phyloP scores from a whole-genome alignment of 1,140 invertebrate species.

The Rhopalosiphum padi region DNA sequence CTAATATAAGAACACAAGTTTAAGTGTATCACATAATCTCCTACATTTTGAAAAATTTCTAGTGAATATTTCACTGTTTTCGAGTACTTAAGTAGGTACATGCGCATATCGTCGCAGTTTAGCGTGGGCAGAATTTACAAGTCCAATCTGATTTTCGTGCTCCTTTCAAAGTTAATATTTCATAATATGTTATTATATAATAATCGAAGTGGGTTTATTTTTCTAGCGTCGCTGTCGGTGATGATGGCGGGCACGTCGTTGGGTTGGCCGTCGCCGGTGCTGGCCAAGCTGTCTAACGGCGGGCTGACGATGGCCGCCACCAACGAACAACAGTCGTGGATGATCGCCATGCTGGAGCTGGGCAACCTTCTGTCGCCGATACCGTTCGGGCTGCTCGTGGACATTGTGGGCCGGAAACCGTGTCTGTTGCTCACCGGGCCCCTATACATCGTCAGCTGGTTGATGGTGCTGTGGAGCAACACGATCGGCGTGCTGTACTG shows the following conservation, averaged over 20 bases:
- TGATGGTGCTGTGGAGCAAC: constrained; percentile 67
- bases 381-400: constrained; percentile 60
- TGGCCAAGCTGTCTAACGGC: constrained; percentile 67
- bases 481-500: constrained; percentile 67
- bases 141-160: too few relatives aligned
- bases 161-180: background rate
- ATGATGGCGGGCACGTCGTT: constrained; percentile 70
- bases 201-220: background rate
- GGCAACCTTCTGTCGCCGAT: constrained; percentile 61
- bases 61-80: background rate
- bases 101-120: too few relatives aligned
- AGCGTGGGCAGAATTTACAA: background rate
- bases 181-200: too few relatives aligned
- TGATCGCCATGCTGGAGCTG: constrained; percentile 59
- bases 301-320: constrained; percentile 55
- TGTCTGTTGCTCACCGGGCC: constrained; percentile 78
- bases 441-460: constrained; percentile 73
- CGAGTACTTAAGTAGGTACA: too few relatives aligned
- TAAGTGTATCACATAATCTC: background rate
- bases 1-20: background rate
- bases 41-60: background rate
- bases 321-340: constrained; percentile 58
- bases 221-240: constrained; percentile 60
- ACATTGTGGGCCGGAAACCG: constrained; percentile 60
- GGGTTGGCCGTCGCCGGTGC: constrained; percentile 80